Conservation (phyloP, 2,113 vertebrate species). For the Pseudopipra pipra region DNA sequence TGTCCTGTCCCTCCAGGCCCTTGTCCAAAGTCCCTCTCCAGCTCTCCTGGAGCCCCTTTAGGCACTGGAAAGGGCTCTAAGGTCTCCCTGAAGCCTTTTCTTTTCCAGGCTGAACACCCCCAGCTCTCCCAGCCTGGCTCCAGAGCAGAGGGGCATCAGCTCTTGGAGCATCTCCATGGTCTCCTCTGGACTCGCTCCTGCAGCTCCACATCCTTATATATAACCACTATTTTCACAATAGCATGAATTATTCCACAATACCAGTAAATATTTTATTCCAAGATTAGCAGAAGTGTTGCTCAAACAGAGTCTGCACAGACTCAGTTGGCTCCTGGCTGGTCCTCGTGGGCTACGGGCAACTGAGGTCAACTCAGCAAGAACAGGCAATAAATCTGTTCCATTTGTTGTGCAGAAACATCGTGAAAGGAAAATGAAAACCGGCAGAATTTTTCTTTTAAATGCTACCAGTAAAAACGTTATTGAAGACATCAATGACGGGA, state of each 20-base stretch:
- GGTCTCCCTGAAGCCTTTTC: not conserved
- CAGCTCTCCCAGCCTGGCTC: not conserved
- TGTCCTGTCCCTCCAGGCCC: not conserved
- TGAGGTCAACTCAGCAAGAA: not conserved
- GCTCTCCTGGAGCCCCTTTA: not conserved
- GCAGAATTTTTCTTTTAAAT: not conserved
- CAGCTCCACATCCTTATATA: not conserved
- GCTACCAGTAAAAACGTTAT: not conserved
- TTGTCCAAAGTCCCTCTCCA: not conserved
- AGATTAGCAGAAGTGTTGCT: not conserved
- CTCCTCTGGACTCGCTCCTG: not conserved
- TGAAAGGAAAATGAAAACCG: not conserved
- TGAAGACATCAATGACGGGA: not conserved
- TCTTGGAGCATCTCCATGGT: accelerated
- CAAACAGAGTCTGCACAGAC: not conserved
- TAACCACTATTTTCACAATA: accelerated
- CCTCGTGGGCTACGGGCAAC: not conserved
- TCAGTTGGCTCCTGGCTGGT: not conserved
- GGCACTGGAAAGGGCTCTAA: accelerated
- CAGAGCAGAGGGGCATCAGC: not conserved
- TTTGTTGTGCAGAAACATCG: not conserved
- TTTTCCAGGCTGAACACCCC: not conserved
- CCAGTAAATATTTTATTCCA: not conserved
- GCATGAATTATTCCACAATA: not conserved
- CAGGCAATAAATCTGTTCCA: accelerated